These are phyloP conservation scores for Caenorhabditis sinica DNA, from an alignment of 2,888 invertebrate genomes.

Conservation along the genomic window DNA sequence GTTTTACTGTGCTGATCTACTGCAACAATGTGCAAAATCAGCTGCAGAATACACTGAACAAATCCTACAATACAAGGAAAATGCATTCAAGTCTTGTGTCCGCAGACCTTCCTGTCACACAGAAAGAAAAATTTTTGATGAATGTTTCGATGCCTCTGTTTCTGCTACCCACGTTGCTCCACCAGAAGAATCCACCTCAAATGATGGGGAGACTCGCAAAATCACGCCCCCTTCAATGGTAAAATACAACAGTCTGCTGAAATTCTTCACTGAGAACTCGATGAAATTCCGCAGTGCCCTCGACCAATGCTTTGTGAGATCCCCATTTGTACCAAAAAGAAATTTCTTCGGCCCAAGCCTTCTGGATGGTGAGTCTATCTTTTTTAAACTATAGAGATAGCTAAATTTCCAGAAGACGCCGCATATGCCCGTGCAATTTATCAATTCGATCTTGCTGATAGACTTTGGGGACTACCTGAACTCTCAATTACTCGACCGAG, in stretches of 20 bases:
- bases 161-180: slow-evolving; percentile 62
- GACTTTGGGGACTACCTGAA: slow-evolving; percentile 79
- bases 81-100: slow-evolving; percentile 78
- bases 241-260: slow-evolving; percentile 47
- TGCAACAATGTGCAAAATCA: slow-evolving; percentile 77
- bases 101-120: slow-evolving; percentile 76
- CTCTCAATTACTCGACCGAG: slow-evolving; percentile 67
- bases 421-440: slow-evolving; percentile 78
- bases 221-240: slow-evolving; percentile 44
- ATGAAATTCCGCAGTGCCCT: slow-evolving; percentile 64
- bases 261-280: slow-evolving; percentile 61
- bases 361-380: slow-evolving; percentile 69
- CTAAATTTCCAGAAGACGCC: slow-evolving; percentile 74
- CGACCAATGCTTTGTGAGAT: slow-evolving; percentile 71
- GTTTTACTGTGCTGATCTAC: slow-evolving; percentile 78
- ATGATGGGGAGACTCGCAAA: slow-evolving; percentile 57
- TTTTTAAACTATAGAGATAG: background rate
- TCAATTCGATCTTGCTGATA: slow-evolving; percentile 78
- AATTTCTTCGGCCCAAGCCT: slow-evolving; percentile 68
- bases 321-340: slow-evolving; percentile 69
- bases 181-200: slow-evolving; percentile 13
- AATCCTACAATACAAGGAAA: slow-evolving; percentile 74
- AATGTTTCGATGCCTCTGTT: slow-evolving; percentile 77
- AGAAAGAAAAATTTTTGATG: slow-evolving; percentile 79
- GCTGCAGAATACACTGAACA: slow-evolving; percentile 76